Percentiles rank a stretch among this genome's conserved stretches.
phyloP scores from a whole-genome alignment of 30 jellyfish, hydroid and myxozoan species.

The Aurelia aurita complex sp. Pacific region DNA sequence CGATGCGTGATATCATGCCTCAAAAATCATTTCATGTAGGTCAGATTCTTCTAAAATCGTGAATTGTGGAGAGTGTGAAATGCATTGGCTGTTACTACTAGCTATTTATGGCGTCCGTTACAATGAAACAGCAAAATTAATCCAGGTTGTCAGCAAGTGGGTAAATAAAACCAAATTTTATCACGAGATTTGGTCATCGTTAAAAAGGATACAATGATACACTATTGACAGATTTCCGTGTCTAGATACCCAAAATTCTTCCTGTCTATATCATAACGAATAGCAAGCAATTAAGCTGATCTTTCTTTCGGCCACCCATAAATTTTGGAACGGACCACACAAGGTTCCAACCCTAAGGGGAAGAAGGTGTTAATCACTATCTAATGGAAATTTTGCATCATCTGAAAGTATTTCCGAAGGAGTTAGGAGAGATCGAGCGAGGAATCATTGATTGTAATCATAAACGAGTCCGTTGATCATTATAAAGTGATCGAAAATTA shows the following conservation, averaged over 20 bases:
- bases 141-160: background rate
- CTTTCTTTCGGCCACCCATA: background rate
- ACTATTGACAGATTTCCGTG: conserved; percentile 1
- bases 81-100: no score
- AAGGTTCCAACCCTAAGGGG: background rate
- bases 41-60: no score
- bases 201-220: background rate
- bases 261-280: background rate
- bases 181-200: conserved; percentile 5
- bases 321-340: conserved; percentile 5
- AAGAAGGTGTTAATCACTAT: background rate
- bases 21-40: no score
- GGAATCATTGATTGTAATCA: no score
- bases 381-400: conserved; percentile 1
- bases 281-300: background rate
- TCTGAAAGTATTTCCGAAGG: background rate
- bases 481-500: no score
- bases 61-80: no score
- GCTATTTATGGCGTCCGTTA: no score
- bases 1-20: no score
- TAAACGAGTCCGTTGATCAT: no score
- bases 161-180: background rate
- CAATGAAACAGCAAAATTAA: background rate
- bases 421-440: background rate
- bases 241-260: background rate